Evolutionary conservation across 1,140 invertebrate species (phyloP).

Genomic region (Sarcophaga bullata): DNA sequence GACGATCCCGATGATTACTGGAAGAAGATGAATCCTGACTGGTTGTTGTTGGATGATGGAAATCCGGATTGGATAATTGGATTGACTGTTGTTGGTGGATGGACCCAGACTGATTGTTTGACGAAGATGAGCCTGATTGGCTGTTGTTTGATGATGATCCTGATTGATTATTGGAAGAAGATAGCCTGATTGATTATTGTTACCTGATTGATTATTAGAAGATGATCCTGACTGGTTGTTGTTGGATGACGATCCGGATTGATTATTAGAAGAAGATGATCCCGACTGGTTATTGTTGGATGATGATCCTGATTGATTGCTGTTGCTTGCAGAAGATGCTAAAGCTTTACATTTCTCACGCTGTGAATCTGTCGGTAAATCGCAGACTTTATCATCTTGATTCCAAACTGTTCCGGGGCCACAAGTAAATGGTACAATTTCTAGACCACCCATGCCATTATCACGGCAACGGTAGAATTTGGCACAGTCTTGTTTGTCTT

Average conservation of each 20-base stretch:
- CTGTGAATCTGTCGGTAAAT: slow-evolving; percentile 70
- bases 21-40: slow-evolving; percentile 27
- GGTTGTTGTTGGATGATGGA: neutral
- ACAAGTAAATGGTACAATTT: slow-evolving; percentile 72
- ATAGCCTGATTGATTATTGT: slow-evolving; percentile 41
- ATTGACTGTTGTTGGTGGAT: slow-evolving; percentile 43
- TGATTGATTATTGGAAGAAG: no score
- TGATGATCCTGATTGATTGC: slow-evolving; percentile 46
- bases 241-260: slow-evolving; percentile 35
- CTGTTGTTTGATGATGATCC: no score
- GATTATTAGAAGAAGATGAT: slow-evolving; percentile 41
- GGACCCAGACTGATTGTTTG: slow-evolving; percentile 27
- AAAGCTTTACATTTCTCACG: slow-evolving; percentile 68
- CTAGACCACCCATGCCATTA: slow-evolving; percentile 68
- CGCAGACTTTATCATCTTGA: slow-evolving; percentile 65
- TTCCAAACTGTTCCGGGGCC: slow-evolving; percentile 71
- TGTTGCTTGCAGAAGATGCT: no score
- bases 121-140: slow-evolving; percentile 40
- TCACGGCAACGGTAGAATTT: slow-evolving; percentile 78
- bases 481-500: slow-evolving; percentile 64
- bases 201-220: neutral
- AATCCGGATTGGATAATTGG: neutral
- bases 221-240: neutral
- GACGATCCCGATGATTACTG: slow-evolving; percentile 33
- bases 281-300: slow-evolving; percentile 25